These are phyloP conservation scores for Tholera decimalis DNA, from an alignment of 2,888 invertebrate genomes.

Conservation along the genomic window DNA sequence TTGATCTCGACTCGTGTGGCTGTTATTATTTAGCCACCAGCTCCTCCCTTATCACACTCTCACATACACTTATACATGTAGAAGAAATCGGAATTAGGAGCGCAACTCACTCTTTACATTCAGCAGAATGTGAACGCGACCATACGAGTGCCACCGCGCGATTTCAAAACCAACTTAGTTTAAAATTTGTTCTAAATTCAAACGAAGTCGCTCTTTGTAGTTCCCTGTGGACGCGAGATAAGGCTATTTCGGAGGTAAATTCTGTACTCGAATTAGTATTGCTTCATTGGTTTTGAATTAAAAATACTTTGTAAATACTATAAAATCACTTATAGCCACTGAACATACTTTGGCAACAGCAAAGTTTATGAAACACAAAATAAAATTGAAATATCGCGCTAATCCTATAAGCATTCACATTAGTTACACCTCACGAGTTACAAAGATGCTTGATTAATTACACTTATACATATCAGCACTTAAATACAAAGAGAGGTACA, in stretches of 20 bases:
- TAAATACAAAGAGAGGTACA: too few relatives aligned
- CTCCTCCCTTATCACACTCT: too few relatives aligned
- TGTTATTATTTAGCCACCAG: too few relatives aligned
- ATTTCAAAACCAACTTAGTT: conserved; percentile 77
- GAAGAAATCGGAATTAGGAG: conserved; percentile 70
- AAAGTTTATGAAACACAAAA: conserved; percentile 52
- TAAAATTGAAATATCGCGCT: conserved; percentile 47
- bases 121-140: conserved; percentile 71
- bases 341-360: conserved; percentile 31
- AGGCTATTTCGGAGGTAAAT: conserved; percentile 71
- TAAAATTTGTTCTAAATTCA: conserved; percentile 77
- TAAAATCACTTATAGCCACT: conserved; percentile 37
- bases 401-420: conserved; percentile 51
- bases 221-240: conserved; percentile 73
- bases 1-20: too few relatives aligned
- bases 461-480: too few relatives aligned
- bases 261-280: conserved; percentile 68
- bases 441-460: conserved; percentile 54
- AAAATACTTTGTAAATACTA: conserved; percentile 57
- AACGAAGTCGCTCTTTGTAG: conserved; percentile 72
- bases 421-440: conserved; percentile 49
- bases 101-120: conserved; percentile 70
- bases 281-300: conserved; percentile 70
- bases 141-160: conserved; percentile 70
- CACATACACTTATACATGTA: too few relatives aligned